Evolutionary conservation across 2,888 invertebrate species (phyloP), one percentile per base, ranked within the genome.

Genomic region (Chrysolina oricalcia): DNA sequence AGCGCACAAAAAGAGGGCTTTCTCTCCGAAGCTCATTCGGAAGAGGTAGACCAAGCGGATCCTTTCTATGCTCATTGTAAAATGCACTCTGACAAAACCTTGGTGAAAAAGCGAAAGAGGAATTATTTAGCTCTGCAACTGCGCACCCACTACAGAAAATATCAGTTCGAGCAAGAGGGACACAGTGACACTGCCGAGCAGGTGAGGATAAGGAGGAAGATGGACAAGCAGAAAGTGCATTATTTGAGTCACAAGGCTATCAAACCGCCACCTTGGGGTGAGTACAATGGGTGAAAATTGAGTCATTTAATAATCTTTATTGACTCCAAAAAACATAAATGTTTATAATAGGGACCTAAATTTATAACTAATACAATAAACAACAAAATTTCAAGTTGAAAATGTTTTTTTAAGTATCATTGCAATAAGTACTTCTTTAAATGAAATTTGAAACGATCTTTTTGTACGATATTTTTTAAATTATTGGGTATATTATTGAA

Each of bases 1-100:
- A 97, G 97, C 90, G 98, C 98, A 0, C 98, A 98, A 89, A 93
- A 96, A 43, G 96, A 97, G 83, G 98, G 98, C 0, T 91, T 98
- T 68, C 89, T 98, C 65, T 97, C 97, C 0, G 98, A 98, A 88
- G 97, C 97, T 0, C 96, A 96, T 87, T 94, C 95, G 0, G 96
- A 96, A 85, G 96, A 96, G 87, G 95, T 93, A 0, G 96, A 96
- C 84, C 96, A 96, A 84, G 98, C 98, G 0, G 98, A 98, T 90
- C 98, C 98, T 0, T 99, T 98, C 88, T 98, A 97, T 88, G 98
- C 98, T 0, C 97, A 98, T 86, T 99, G 98, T 87, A 96, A 95
- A 87, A 91, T 98, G 64, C 98, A 99, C 88, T 97, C 98, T 0
- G 98, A 98, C 86, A 97, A 97, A 88, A 92, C 94, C 5, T 91